A percentile compares a stretch with the other conserved stretches of the same genome.
These are phyloP conservation scores for Phania funesta DNA, from an alignment of 2,888 invertebrate species.

Conservation along the genomic window DNA sequence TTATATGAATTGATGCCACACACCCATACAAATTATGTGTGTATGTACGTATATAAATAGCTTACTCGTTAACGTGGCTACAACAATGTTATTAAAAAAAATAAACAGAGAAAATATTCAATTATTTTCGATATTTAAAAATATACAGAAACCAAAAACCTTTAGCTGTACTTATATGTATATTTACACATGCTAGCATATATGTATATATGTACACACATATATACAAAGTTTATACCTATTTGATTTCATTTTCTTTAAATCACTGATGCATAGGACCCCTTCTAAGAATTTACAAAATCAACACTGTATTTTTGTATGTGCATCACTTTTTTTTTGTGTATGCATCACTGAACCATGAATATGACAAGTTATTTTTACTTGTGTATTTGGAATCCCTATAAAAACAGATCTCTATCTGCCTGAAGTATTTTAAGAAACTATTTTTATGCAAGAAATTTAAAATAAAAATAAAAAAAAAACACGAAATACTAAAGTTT, in stretches of 20 bases:
- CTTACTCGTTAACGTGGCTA: too few relatives aligned
- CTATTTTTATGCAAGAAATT: constrained; percentile 19
- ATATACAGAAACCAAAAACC: not conserved
- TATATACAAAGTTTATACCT: not conserved
- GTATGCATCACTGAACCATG: constrained; percentile 57
- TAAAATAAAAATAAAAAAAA: not conserved
- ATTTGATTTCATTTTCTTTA: constrained; percentile 34
- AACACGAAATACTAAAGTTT: constrained; percentile 35
- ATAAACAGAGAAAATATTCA: too few relatives aligned
- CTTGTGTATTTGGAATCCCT: constrained; percentile 53
- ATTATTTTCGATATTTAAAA: too few relatives aligned
- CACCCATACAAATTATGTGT: not conserved
- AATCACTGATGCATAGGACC: constrained; percentile 75
- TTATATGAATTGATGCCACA: not conserved
- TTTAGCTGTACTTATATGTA: too few relatives aligned
- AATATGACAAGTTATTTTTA: constrained; percentile 64
- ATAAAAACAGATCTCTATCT: constrained; percentile 28
- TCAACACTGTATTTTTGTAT: not conserved
- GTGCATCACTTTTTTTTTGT: not conserved
- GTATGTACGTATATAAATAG: not conserved
- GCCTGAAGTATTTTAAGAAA: constrained; percentile 13
- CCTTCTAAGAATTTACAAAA: constrained; percentile 74
- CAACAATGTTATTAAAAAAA: too few relatives aligned
- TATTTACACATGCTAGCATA: too few relatives aligned
- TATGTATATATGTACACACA: not conserved